Evolutionary conservation across 2,888 invertebrate species (phyloP), one percentile per base, ranked within the genome.

Genomic region (Drosophila bunnanda): DNA sequence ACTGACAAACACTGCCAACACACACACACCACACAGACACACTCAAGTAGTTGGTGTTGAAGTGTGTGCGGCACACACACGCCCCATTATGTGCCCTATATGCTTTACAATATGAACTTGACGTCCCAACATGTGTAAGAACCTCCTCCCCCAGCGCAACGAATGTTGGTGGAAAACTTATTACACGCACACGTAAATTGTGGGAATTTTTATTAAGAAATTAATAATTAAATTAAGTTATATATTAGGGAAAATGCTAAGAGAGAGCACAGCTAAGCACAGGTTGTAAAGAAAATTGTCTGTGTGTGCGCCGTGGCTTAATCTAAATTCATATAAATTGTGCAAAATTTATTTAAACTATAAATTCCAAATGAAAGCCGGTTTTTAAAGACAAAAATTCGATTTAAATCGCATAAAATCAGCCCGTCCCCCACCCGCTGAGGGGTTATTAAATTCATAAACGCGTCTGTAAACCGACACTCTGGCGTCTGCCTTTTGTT

Each of bases 1-100:
- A 78, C 88, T 82, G 56, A 54, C 38, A 61, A 46, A 36, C 46
- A 39, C 43, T 38, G 48, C 17, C 17, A 83, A 76, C 79, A 84
- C 82, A 84, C 82, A 77, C 30, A 48, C 30, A 78, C n/a, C n/a
- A n/a, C n/a, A 76, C 79, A 84, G 79, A 84, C 82, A 77, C 30
- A 48, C 30, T 77, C n/a, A 28, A 52, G 32, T 52, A 52, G 50
- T 52, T 20, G n/a, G n/a, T 28, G 20, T 2, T 46, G 43, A 44
- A 82, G 74, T 61, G 53, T 53, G 39, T 67, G 79, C 67, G 74
- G 79, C 77, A n/a, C 84, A 86, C 82, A 78, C 83, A 73, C 83
- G 87, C 56, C 73, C 77, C 81, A 87, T 87, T 80, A 83, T 79
- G 77, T 69, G 82, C 69, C 76, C 69, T 68, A 75, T 71, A 76